These are phyloP conservation scores for Sorex araneus DNA, from an alignment of 2,113 vertebrate species.

Conservation along the genomic window DNA sequence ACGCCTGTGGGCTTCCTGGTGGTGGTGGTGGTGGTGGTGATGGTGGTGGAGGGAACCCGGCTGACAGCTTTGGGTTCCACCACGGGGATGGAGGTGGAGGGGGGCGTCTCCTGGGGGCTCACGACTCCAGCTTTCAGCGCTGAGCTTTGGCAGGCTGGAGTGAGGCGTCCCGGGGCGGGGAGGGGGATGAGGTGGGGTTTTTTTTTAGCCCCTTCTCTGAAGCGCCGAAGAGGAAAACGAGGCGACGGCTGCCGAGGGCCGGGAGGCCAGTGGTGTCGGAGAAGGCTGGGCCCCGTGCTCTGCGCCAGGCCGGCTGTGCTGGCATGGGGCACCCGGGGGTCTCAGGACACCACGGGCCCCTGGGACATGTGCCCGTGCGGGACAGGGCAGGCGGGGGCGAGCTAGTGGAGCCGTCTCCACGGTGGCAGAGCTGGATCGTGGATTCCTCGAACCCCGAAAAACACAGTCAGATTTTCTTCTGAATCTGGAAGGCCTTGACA, in stretches of 20 bases:
- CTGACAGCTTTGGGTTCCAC: neutral
- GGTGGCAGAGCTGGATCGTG: rapidly evolving
- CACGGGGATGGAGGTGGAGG: neutral
- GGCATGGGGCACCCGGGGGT: neutral
- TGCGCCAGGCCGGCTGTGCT: neutral
- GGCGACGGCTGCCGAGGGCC: neutral
- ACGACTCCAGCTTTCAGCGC: neutral
- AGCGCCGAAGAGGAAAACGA: neutral
- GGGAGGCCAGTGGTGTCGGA: neutral
- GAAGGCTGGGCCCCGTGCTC: neutral
- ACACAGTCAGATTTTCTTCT: neutral
- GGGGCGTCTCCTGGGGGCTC: neutral
- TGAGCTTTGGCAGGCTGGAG: neutral
- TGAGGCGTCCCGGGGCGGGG: neutral
- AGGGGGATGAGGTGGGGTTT: no score
- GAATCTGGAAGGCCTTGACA: neutral
- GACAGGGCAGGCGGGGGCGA: neutral
- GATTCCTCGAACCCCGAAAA: neutral
- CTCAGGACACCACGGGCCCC: neutral
- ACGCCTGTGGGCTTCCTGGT: neutral
- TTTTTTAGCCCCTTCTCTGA: neutral
- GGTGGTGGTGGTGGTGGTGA: rapidly evolving
- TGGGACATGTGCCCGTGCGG: no score
- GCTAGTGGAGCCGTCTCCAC: no score
- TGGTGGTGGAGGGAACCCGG: neutral